Evolutionary conservation across 2,888 invertebrate genomes (phyloP).

Genomic region (Pseudococcus viburni): DNA sequence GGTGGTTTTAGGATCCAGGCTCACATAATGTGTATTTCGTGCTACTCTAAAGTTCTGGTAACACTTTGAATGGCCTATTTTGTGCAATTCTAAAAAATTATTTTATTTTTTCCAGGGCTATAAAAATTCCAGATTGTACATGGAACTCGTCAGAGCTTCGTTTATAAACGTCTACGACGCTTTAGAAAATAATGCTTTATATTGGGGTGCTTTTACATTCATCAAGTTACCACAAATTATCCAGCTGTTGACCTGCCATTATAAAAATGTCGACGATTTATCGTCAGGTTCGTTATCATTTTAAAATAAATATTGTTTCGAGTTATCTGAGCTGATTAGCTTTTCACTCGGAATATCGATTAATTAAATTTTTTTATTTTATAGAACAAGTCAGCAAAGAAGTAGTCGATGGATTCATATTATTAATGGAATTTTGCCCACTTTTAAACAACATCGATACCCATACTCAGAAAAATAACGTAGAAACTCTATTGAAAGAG

Average conservation of each 20-base stretch:
- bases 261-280: constrained; percentile 31
- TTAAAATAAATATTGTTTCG: neutral
- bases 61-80: no score
- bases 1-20: no score
- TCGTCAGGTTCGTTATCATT: constrained; percentile 8
- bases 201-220: constrained; percentile 95
- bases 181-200: constrained; percentile 81
- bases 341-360: neutral
- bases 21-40: no score
- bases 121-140: constrained; percentile 84
- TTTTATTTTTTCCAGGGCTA: constrained; percentile 74
- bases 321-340: neutral
- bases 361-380: neutral
- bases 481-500: constrained; percentile 87
- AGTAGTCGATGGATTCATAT: constrained; percentile 86
- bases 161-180: constrained; percentile 91
- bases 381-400: constrained; percentile 73
- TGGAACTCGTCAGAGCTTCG: constrained; percentile 91
- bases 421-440: constrained; percentile 87
- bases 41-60: no score
- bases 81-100: no score
- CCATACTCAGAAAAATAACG: constrained; percentile 89
- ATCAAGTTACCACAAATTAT: constrained; percentile 90
- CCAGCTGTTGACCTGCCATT: constrained; percentile 71
- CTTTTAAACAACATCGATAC: constrained; percentile 91